phyloP scores from a whole-genome alignment of 2,888 invertebrate genomes.

The Dasysyrphus tricinctus region DNA sequence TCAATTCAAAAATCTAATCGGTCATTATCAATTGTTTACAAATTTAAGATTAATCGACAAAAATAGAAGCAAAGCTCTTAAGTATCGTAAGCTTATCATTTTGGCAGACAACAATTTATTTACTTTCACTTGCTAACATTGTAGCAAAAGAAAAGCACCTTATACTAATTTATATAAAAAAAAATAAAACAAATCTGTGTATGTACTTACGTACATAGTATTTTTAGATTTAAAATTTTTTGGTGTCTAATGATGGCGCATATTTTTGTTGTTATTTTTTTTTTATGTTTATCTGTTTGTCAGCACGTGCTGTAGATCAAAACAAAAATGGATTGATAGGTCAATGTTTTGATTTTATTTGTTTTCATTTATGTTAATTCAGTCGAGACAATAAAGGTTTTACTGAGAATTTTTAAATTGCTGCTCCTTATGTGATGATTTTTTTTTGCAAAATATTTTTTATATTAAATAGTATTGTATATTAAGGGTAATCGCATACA shows the following conservation, averaged over 20 bases:
- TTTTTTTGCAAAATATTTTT: too few species aligned
- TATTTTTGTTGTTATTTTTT: background rate
- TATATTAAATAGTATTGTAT: too few species aligned
- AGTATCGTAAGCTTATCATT: background rate
- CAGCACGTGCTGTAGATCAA: background rate
- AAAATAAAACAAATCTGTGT: background rate
- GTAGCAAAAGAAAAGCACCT: background rate
- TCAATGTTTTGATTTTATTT: slow-evolving; percentile 3
- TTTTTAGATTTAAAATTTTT: background rate
- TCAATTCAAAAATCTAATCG: background rate
- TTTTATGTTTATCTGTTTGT: background rate
- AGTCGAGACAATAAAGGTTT: background rate
- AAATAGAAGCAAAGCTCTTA: too few species aligned
- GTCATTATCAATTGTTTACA: too few species aligned
- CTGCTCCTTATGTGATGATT: too few species aligned
- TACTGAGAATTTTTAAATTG: too few species aligned
- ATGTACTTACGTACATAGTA: too few species aligned
- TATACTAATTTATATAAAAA: background rate
- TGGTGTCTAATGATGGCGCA: background rate
- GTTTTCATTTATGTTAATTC: background rate
- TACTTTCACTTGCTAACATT: background rate
- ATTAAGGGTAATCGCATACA: too few species aligned
- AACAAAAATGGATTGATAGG: background rate
- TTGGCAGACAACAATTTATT: background rate
- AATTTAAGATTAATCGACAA: too few species aligned